Evolutionary conservation across 2,888 invertebrate species (phyloP).

Genomic region (Tipula unca): DNA sequence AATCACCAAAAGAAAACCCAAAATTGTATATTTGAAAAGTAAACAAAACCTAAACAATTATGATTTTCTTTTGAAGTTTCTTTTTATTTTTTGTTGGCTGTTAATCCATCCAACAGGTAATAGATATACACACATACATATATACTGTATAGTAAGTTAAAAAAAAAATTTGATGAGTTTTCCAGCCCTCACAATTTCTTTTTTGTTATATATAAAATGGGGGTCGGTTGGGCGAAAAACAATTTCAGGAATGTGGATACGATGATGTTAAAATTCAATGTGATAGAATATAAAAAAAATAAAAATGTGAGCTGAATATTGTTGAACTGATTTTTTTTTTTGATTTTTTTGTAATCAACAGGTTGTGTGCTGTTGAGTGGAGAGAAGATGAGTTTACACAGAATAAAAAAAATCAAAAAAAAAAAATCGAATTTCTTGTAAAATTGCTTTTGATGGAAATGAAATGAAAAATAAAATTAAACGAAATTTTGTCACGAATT

Average conservation of each 20-base stretch:
- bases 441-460: not conserved
- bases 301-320: not conserved
- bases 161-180: not conserved
- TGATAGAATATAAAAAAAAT: not conserved
- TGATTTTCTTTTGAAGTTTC: not conserved
- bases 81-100: not conserved
- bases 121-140: not conserved
- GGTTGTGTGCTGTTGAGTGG: not conserved
- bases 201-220: not conserved
- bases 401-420: too few species aligned
- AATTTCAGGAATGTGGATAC: not conserved
- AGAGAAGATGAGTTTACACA: not conserved
- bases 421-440: not conserved
- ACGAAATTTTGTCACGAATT: not conserved
- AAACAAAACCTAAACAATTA: not conserved
- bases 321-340: not conserved
- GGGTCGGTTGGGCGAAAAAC: not conserved
- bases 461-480: not conserved
- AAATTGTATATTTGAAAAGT: not conserved
- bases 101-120: not conserved
- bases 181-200: not conserved
- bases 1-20: not conserved
- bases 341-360: not conserved
- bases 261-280: not conserved
- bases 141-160: not conserved